phyloP scores from a whole-genome alignment of 1,140 invertebrate species.

The Ceratosolen fusciceps region DNA sequence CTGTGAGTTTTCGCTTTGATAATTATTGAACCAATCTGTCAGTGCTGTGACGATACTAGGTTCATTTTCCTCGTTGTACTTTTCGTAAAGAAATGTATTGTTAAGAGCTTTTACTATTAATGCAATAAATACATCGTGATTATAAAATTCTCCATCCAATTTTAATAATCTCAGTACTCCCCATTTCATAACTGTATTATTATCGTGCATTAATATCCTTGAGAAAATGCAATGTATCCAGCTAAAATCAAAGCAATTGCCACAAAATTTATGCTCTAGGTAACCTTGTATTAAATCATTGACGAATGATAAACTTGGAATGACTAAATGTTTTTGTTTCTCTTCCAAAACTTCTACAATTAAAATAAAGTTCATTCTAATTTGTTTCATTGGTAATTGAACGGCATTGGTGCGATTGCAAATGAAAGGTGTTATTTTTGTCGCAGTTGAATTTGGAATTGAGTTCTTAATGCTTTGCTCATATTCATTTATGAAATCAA shows the following conservation, averaged over 20 bases:
- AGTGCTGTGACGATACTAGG: conserved; percentile 56
- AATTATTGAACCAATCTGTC: conserved; percentile 33
- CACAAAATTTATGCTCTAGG: conserved; percentile 50
- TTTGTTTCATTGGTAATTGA: conserved; percentile 40
- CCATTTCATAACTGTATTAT: conserved; percentile 67
- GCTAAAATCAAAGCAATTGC: conserved; percentile 54
- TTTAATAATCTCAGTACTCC: conserved; percentile 61
- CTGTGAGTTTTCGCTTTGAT: conserved; percentile 30
- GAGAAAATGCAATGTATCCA: conserved; percentile 69
- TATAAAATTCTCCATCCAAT: conserved; percentile 48
- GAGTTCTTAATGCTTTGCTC: conserved; percentile 32
- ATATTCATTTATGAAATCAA: conserved; percentile 53
- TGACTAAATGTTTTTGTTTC: conserved; percentile 75
- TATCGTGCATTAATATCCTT: conserved; percentile 68
- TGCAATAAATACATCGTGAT: conserved; percentile 52
- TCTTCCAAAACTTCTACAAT: conserved; percentile 75
- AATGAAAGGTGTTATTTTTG: conserved; percentile 54
- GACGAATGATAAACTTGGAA: conserved; percentile 70
- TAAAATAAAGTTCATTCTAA: conserved; percentile 67
- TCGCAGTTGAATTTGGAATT: conserved; percentile 14
- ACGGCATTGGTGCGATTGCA: conserved; percentile 27
- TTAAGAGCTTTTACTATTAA: conserved; percentile 57
- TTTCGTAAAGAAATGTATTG: conserved; percentile 60
- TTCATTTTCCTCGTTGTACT: conserved; percentile 46
- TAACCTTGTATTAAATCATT: conserved; percentile 57